Conservation (phyloP, 2,797 vertebrate genomes). For the Coendou prehensilis region DNA sequence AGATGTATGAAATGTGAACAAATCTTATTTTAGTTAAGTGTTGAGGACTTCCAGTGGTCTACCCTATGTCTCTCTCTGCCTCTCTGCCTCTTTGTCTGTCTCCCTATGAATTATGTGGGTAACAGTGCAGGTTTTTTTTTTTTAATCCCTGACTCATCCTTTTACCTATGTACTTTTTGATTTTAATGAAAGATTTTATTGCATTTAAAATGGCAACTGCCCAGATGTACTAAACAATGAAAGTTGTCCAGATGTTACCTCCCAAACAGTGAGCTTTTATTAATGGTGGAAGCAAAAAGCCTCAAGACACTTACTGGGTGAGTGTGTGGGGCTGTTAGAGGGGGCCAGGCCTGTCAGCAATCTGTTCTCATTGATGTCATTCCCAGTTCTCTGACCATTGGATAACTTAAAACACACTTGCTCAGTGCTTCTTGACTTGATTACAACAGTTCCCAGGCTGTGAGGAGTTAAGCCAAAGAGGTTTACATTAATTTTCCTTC, state of each 20-base stretch:
- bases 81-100: neutral
- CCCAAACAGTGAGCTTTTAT: conserved; percentile 42
- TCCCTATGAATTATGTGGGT: neutral
- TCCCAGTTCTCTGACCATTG: neutral
- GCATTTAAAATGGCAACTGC: conserved; percentile 41
- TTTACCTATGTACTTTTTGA: conserved; percentile 30
- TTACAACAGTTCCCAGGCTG: conserved; percentile 71
- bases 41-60: neutral
- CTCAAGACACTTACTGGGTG: neutral
- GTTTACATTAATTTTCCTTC: conserved; percentile 80
- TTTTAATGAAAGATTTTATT: neutral
- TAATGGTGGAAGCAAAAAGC: conserved; percentile 57
- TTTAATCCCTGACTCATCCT: neutral
- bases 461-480: conserved; percentile 82
- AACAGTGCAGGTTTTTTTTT: neutral
- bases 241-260: conserved; percentile 25
- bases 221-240: conserved; percentile 51
- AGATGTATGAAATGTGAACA: neutral
- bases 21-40: conserved; percentile 35
- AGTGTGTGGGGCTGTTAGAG: neutral
- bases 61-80: neutral
- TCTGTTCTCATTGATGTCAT: conserved; percentile 7
- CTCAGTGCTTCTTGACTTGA: conserved; percentile 46
- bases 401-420: conserved; percentile 13
- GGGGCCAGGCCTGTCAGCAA: neutral